phyloP scores from a whole-genome alignment of 2,888 invertebrate genomes.

The Lasioglossum marginatum region DNA sequence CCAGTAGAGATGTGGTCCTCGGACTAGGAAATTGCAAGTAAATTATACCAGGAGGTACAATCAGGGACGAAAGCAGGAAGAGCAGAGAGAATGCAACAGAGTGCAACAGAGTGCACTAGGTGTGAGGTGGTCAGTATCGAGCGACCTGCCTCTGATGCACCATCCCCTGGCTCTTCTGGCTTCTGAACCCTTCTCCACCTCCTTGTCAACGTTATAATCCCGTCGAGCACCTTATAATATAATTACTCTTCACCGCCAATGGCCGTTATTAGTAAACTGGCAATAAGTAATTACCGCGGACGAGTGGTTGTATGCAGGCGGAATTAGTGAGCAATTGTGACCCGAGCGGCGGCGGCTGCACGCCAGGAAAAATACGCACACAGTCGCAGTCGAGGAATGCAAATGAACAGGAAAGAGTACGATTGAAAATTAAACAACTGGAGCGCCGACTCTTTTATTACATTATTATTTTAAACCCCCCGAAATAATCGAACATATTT shows the following conservation, averaged over 20 bases:
- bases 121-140: conserved; percentile 72
- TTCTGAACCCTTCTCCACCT: conserved; percentile 41
- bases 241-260: conserved; percentile 57
- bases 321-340: conserved; percentile 8
- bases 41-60: not conserved
- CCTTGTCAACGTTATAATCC: conserved; percentile 43
- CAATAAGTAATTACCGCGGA: conserved; percentile 32
- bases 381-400: not conserved
- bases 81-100: conserved; percentile 25
- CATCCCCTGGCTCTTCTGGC: conserved; percentile 56
- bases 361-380: not conserved
- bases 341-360: not conserved
- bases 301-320: conserved; percentile 32
- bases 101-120: conserved; percentile 44
- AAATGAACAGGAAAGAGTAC: not conserved
- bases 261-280: conserved; percentile 52
- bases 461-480: not conserved
- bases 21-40: not conserved
- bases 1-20: not conserved
- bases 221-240: conserved; percentile 57
- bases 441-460: conserved; percentile 8
- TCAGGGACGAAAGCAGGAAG: not conserved
- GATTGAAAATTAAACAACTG: not conserved
- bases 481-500: not conserved
- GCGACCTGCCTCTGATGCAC: conserved; percentile 62